Conservation (phyloP, 2,113 vertebrate genomes). For the Lynx canadensis region DNA sequence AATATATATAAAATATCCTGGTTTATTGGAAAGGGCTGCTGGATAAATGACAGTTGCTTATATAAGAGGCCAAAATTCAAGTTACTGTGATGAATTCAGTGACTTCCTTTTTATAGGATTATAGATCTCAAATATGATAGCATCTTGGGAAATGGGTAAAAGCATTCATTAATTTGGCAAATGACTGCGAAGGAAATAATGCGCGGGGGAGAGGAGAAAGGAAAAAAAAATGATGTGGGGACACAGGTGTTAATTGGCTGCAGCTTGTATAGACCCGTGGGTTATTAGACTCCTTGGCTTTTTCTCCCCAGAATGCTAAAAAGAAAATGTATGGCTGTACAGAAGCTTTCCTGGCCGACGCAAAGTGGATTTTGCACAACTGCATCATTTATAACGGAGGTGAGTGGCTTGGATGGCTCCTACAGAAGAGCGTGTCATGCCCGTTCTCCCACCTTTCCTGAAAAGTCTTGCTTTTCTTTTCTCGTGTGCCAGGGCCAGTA, state of each 20-base stretch:
- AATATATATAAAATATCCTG: background rate
- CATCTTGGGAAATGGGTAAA: slow-evolving; percentile 40
- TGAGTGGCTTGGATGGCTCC: slow-evolving; percentile 71
- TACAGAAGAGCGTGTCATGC: background rate
- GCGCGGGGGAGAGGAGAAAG: background rate
- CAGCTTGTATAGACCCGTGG: background rate
- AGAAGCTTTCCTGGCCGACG: slow-evolving; percentile 97
- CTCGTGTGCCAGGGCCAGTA: fast-evolving
- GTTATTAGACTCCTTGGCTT: slow-evolving; percentile 15
- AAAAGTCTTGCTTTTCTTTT: background rate
- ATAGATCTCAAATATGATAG: slow-evolving; percentile 32
- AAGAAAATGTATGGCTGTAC: slow-evolving; percentile 99
- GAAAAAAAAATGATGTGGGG: background rate
- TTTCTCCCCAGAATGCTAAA: slow-evolving; percentile 92
- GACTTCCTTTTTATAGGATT: slow-evolving; percentile 24
- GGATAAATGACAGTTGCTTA: background rate
- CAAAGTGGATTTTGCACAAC: slow-evolving; percentile 99
- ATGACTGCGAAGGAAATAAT: background rate
- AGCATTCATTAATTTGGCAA: slow-evolving; percentile 19
- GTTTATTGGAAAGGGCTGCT: background rate
- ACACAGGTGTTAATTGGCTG: background rate
- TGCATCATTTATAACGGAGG: slow-evolving; percentile 99
- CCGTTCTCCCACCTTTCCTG: too few species aligned
- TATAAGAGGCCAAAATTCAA: background rate
- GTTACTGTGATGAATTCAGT: background rate